Evolutionary conservation across 53 echinoderm and acorn worm genomes (phyloP).

Genomic region (Zoroaster sp.): DNA sequence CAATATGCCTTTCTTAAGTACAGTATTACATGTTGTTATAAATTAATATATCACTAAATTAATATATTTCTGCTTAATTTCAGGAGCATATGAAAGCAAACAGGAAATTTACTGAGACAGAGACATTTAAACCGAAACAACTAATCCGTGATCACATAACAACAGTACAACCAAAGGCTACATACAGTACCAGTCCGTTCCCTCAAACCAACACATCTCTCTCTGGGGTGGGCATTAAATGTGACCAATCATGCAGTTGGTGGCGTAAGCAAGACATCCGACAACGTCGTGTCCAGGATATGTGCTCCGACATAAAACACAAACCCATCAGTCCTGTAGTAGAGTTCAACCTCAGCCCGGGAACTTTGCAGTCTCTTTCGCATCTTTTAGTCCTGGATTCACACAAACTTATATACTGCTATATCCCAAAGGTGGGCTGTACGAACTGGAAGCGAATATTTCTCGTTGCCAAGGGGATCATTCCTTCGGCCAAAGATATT

Average conservation of each 20-base stretch:
- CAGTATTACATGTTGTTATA: too few relatives aligned
- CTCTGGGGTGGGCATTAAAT: not conserved
- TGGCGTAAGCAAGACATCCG: constrained; percentile 34
- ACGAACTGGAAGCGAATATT: constrained; percentile 40
- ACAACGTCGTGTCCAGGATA: constrained; percentile 17
- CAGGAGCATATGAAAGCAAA: too few relatives aligned
- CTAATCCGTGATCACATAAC: not conserved
- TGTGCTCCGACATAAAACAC: not conserved
- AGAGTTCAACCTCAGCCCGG: not conserved
- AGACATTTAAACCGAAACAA: not conserved
- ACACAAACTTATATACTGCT: constrained; percentile 34
- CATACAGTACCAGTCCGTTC: not conserved
- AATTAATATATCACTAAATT: too few relatives aligned
- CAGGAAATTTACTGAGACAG: too few relatives aligned
- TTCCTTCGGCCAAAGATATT: not conserved
- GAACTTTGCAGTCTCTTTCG: not conserved
- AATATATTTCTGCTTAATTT: too few relatives aligned
- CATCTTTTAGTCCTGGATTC: constrained; percentile 15
- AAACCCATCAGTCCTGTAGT: not conserved
- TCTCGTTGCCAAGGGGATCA: constrained; percentile 18
- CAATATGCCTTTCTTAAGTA: too few relatives aligned
- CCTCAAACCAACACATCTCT: not conserved
- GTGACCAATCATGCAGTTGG: constrained; percentile 29
- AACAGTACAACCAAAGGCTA: not conserved
- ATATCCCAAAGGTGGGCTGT: constrained; percentile 34